phyloP scores from a whole-genome alignment of 2,797 vertebrate species.

The Acanthurus leucopareius region DNA sequence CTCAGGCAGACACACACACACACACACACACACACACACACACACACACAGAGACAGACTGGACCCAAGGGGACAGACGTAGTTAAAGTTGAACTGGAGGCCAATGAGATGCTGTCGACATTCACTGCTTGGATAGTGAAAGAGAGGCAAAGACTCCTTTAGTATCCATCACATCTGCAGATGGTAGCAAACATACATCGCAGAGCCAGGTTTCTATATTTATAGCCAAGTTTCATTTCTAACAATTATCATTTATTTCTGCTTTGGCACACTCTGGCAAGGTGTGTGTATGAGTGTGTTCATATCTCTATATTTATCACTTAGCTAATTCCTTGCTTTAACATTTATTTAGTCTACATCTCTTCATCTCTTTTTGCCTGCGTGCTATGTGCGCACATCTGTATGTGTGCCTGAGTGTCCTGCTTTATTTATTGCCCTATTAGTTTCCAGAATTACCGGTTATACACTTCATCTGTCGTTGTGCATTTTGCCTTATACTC shows the following conservation, averaged over 20 bases:
- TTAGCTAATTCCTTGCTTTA: slow-evolving; percentile 48
- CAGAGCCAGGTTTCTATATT: slow-evolving; percentile 56
- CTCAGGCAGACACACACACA: slow-evolving; percentile 24
- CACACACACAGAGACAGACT: slow-evolving; percentile 31
- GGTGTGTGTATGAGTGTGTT: slow-evolving; percentile 14
- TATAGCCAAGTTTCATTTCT: slow-evolving; percentile 55
- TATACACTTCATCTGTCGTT: slow-evolving; percentile 27
- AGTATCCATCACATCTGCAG: slow-evolving; percentile 69
- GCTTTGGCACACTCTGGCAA: slow-evolving; percentile 3
- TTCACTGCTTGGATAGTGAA: slow-evolving; percentile 48
- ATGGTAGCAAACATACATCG: slow-evolving; percentile 61
- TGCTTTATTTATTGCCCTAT: slow-evolving; percentile 51
- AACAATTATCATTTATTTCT: slow-evolving; percentile 62
- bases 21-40: slow-evolving; percentile 38
- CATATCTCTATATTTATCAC: slow-evolving; percentile 40
- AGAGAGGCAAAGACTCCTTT: slow-evolving; percentile 25
- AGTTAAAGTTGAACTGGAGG: slow-evolving; percentile 77
- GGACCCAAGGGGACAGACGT: slow-evolving; percentile 57
- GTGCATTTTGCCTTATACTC: slow-evolving; percentile 22
- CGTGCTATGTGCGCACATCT: not conserved
- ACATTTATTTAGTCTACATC: slow-evolving; percentile 42
- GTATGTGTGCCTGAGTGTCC: slow-evolving; percentile 1
- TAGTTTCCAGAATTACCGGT: slow-evolving; percentile 50
- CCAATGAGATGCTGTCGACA: slow-evolving; percentile 79
- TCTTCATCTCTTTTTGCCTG: slow-evolving; percentile 23